Conservation (phyloP, 1,140 invertebrate species). For the Monomorium pharaonis region DNA sequence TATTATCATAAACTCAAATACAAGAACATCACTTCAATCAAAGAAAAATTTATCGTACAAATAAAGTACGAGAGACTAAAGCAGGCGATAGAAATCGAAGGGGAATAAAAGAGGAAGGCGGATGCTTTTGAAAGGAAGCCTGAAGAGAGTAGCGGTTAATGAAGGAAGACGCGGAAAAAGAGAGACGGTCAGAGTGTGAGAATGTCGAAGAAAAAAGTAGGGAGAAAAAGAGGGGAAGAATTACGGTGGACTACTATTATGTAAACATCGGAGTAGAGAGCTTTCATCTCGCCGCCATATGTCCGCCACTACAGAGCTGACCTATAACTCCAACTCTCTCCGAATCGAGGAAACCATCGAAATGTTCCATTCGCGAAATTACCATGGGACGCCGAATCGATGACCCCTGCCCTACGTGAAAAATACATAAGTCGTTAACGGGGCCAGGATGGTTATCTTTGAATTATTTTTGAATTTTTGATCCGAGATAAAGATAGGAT, state of each 20-base stretch:
- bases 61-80: not conserved
- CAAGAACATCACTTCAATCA: conserved; percentile 4
- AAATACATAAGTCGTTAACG: conserved; percentile 48
- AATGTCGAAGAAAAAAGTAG: conserved; percentile 21
- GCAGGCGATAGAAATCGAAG: conserved; percentile 2
- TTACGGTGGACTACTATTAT: conserved; percentile 76
- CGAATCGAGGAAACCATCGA: conserved; percentile 40
- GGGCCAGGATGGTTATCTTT: conserved; percentile 2
- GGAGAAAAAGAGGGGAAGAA: conserved; percentile 25
- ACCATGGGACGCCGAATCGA: conserved; percentile 53
- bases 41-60: not conserved
- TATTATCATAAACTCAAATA: conserved; percentile 10
- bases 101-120: not conserved
- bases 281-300: conserved; percentile 75
- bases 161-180: conserved; percentile 31
- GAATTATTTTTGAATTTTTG: conserved; percentile 29
- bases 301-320: conserved; percentile 30
- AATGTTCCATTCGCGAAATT: conserved; percentile 68
- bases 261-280: conserved; percentile 75
- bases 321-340: conserved; percentile 24
- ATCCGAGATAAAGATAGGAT: conserved; percentile 32
- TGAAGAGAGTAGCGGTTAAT: not conserved
- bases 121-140: not conserved
- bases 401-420: not conserved
- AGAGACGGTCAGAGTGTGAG: not conserved